Evolutionary conservation across 2,113 vertebrate genomes (phyloP), one percentile per base, ranked within the genome.

Genomic region (Sminthopsis crassicaudata): DNA sequence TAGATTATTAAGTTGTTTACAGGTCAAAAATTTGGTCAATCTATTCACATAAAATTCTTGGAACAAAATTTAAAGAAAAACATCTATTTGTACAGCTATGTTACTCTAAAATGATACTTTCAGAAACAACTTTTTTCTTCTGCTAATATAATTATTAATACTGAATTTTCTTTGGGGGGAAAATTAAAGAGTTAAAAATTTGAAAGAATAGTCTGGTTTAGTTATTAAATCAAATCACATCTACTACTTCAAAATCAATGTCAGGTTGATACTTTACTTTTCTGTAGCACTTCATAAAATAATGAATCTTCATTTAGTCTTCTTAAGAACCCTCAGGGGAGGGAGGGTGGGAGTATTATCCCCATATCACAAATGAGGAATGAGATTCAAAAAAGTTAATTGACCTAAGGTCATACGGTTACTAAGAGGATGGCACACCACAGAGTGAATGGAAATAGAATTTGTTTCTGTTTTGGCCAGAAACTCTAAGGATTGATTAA

Each of bases 11-110:
- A 90, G 46, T 50, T 46, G 25, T 25, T 51, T 48, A 50, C 46
- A 46, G 46, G 46, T 84, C 60, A 84, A 84, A 84, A 84, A 84
- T 84, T 42, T 84, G 67, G 19, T n/a, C 6, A 8, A 27, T 50
- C 46, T 46, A 51, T 46, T 90, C 89, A 27, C 46, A 30, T 26
- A 90, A 27, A 51, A 51, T 50, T 51, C 46, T 50, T 48, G 89
- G 89, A 48, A 90, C 46, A 90, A 42, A 50, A 90, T 90, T 90
- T 46, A 90, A 90, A 90, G 89, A 90, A 90, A 90, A 46, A 90
- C 5, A 90, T 30, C 48, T 51, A 50, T 84, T 84, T 84, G n/a
- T 46, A 46, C 26, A 50, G 46, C 11, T 90, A 30, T 25, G 25
- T 26, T 50, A 90, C 46, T 90, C 46, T 48, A 46, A 90, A 90